Base-by-base conservation (phyloP, 2,113 vertebrate species). In the Ondatra zibethicus region DNA sequence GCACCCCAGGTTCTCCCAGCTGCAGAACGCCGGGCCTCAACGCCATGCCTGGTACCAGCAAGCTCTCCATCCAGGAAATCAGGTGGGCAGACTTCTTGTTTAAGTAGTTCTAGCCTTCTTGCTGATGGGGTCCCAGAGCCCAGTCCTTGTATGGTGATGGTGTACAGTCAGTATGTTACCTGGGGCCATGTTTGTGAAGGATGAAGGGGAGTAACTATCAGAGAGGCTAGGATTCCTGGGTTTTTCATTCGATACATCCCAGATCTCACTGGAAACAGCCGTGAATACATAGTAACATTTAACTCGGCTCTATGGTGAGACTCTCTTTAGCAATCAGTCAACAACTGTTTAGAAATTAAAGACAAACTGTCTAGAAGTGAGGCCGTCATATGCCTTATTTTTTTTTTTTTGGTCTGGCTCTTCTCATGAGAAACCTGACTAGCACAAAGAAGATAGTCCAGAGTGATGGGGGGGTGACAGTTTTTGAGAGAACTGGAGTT, bases 11-110 rank as follows among this genome's bases (percentile, higher is more conserved):
- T 13, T 25, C 52, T 91, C 7, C 70, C 76, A 1, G 7, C 29
- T 4, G 8, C 94, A 0, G 12, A 96, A 29, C 1, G 2, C 47
- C 13, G 1, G 23, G 7, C 0, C 29, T 92, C 91, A 0, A 19
- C 85, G 5, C 16, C 1, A 21, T 27, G 61, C 36, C 29, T 87
- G 13, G 0, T 17, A 12, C 12, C 82, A 45, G 3, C 33, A 14
- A 16, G 21, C 23, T 1, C 23, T 47, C 82, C 7, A 4, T 8
- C 66, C 68, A 63, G 27, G 87, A 97, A 91, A 89, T 0, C 97
- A 97, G 96, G 97, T 97, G 86, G 73, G 96, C 68, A 13, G 14
- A 14, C 58, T 36, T 76, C 31, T 36, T 58, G 68, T 55, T 70
- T 42, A 1, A 0, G 70, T 36, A 33, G 4, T 6, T 76, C 58